Evolutionary conservation across 2,888 invertebrate genomes (phyloP), one percentile per base, ranked within the genome.

Genomic region (Cantharis lateralis): DNA sequence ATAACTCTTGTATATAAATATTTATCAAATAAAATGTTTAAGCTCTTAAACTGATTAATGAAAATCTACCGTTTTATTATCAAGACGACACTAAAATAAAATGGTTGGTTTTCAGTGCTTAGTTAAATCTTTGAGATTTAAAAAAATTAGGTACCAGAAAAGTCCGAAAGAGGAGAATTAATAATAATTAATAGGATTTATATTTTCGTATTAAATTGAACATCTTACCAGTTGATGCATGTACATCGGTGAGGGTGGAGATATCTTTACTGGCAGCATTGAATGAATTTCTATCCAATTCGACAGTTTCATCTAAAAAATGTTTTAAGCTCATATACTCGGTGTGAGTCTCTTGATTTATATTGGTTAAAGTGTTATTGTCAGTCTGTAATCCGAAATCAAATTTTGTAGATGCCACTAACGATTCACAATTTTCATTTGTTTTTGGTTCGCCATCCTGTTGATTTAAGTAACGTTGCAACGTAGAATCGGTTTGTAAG

Each of bases 241-340:
- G 26, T 15, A 73, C 18, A 15, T 70, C 32, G n/a, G 32, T 68
- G 26, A 11, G 48, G 1, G 26, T 66, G 4, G 70, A 9, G 1
- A 73, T 15, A 28, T 78, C 75, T 68, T 76, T 70, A 15, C 64
- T 75, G 18, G 72, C 68, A 15, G 15, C 32, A 26, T 62, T 74
- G 72, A 70, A 85, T 71, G 75, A 62, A 68, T 62, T 74, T 71
- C 71, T 68, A 74, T 20, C 28, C 11, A 71, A 13, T 64, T 85
- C 85, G 68, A 84, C 86, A 64, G 85, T 86, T 80, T 82, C 84
- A 80, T 87, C 87, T 70, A 87, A 80, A 76, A 87, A 86, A 82
- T 86, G 85, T 79, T 86, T 86, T 24, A 87, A 80, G 80, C 85
- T 86, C 66, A 87, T 75, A 80, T 85, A 87, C 75, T 86, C 86